Evolutionary conservation across 2,888 invertebrate genomes (phyloP).

Genomic region (Acronicta leporina): DNA sequence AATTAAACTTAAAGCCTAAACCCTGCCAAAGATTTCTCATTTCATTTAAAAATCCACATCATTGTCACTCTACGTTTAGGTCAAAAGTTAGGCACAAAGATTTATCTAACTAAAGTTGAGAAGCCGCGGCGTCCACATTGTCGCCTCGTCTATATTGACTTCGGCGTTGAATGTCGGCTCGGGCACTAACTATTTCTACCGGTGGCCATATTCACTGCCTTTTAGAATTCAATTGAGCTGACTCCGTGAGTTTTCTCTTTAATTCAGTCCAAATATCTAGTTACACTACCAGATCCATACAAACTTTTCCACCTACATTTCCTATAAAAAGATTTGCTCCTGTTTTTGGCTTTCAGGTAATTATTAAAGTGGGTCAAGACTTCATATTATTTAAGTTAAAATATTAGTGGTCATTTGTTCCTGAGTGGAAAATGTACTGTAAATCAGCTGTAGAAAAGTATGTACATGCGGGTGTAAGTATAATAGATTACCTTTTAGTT

Average conservation of each 20-base stretch:
- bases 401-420: slow-evolving; percentile 11
- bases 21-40: neutral
- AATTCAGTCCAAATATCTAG: slow-evolving; percentile 37
- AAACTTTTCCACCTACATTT: slow-evolving; percentile 32
- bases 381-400: slow-evolving; percentile 14
- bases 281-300: slow-evolving; percentile 23
- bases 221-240: slow-evolving; percentile 49
- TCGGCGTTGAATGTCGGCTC: slow-evolving; percentile 14
- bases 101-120: slow-evolving; percentile 35
- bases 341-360: slow-evolving; percentile 11
- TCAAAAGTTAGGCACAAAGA: slow-evolving; percentile 24
- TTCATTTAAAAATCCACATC: slow-evolving; percentile 14
- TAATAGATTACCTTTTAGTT: no score
- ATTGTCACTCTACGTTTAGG: slow-evolving; percentile 16
- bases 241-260: slow-evolving; percentile 40
- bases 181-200: slow-evolving; percentile 21
- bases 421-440: slow-evolving; percentile 1
- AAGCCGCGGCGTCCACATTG: slow-evolving; percentile 25
- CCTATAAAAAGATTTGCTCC: slow-evolving; percentile 26
- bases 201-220: slow-evolving; percentile 31
- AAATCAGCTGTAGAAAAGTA: slow-evolving; percentile 3
- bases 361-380: neutral
- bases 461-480: no score
- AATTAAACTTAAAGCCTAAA: neutral
- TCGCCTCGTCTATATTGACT: slow-evolving; percentile 46